A percentile compares a stretch with the other conserved stretches of the same genome.
Evolutionary conservation across 2,797 vertebrate species (phyloP).

Genomic region (Liasis olivaceus): DNA sequence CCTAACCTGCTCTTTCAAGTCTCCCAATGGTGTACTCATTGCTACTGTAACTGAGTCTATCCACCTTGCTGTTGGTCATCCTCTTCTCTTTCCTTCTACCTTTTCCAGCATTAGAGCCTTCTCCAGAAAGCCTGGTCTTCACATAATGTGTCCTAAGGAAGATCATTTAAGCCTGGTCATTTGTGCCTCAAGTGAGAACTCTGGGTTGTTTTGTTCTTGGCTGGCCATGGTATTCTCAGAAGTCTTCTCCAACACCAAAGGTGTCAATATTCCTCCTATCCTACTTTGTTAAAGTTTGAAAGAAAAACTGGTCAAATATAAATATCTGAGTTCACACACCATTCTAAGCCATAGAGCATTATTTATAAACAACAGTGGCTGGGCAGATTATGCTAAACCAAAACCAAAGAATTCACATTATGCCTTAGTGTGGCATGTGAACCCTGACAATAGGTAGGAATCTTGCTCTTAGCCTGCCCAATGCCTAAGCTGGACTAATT

Average conservation of each 20-base stretch:
- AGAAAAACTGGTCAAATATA: background rate
- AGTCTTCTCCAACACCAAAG: background rate
- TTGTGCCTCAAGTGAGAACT: background rate
- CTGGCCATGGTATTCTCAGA: background rate
- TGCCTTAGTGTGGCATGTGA: background rate
- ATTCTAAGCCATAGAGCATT: background rate
- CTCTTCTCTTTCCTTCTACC: background rate
- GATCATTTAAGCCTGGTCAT: background rate
- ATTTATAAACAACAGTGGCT: background rate
- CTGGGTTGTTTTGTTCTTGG: background rate
- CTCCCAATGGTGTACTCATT: background rate
- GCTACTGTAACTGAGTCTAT: background rate
- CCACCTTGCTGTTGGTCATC: background rate
- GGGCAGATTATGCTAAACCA: background rate
- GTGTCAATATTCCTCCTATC: background rate
- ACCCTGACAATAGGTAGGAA: background rate
- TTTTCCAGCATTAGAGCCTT: background rate
- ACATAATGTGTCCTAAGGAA: background rate
- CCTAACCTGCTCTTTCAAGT: background rate
- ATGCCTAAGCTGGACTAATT: background rate
- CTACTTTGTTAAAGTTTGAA: background rate
- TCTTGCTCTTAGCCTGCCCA: background rate
- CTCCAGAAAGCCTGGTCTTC: background rate
- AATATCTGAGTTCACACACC: background rate
- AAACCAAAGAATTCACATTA: background rate